Percentiles rank a stretch among this genome's conserved stretches.
Conservation (phyloP, 2,797 vertebrate species). For the Taeniopygia guttata region DNA sequence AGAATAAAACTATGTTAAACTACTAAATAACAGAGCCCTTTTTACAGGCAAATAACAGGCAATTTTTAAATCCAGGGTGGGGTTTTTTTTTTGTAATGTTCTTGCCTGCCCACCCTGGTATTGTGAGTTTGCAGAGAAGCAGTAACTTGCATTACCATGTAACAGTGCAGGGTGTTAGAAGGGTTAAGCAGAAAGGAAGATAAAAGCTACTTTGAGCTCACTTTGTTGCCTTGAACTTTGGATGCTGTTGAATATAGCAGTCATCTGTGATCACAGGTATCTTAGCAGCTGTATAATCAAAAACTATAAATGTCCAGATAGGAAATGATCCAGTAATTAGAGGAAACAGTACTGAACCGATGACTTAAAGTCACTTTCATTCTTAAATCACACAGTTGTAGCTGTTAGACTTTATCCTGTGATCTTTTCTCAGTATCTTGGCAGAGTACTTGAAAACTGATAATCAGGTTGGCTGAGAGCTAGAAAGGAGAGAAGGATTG, state of each 20-base stretch:
- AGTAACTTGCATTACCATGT: background rate
- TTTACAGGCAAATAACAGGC: background rate
- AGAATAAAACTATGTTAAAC: conserved; percentile 27
- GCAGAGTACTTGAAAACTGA: background rate
- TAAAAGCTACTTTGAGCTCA: conserved; percentile 15
- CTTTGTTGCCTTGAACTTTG: conserved; percentile 54
- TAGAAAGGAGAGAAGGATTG: background rate
- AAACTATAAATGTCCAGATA: conserved; percentile 37
- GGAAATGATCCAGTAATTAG: conserved; percentile 52
- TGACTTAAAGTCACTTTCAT: conserved; percentile 34
- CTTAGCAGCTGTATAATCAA: conserved; percentile 19
- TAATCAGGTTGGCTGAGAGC: conserved; percentile 12
- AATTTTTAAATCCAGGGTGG: background rate
- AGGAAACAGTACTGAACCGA: conserved; percentile 32
- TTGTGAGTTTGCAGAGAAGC: background rate
- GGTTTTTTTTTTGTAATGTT: background rate
- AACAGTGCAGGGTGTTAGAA: background rate
- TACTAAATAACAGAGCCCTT: conserved; percentile 13
- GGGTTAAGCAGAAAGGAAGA: conserved; percentile 20
- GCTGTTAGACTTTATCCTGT: conserved; percentile 19
- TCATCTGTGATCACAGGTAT: conserved; percentile 39
- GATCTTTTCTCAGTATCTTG: conserved; percentile 35
- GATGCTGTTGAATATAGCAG: background rate
- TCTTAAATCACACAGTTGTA: conserved; percentile 13
- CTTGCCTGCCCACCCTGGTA: rapidly evolving